A percentile compares a stretch with the other conserved stretches of the same genome.
Evolutionary conservation across 2,888 invertebrate genomes (phyloP).

Genomic region (Drosophila formosana): DNA sequence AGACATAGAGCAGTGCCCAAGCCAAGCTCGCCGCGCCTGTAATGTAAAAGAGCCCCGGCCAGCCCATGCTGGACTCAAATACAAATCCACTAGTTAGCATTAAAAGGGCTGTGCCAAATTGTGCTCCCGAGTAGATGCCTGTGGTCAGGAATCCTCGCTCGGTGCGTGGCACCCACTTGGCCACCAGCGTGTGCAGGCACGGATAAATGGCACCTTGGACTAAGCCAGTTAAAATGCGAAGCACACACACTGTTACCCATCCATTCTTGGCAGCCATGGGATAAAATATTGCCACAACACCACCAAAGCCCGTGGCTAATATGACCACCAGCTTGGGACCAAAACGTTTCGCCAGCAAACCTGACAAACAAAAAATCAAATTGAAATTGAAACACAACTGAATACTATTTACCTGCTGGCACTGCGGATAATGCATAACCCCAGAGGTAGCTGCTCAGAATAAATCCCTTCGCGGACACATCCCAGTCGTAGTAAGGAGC

Average conservation of each 20-base stretch:
- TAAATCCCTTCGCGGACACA: constrained; percentile 2
- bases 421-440: background rate
- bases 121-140: constrained; percentile 87
- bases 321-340: background rate
- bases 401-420: constrained; percentile 2
- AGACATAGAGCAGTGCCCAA: constrained; percentile 87
- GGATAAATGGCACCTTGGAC: background rate
- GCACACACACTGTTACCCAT: background rate
- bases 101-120: constrained; percentile 89
- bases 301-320: background rate
- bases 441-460: constrained; percentile 6
- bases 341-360: background rate
- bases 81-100: constrained; percentile 88
- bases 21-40: constrained; percentile 86
- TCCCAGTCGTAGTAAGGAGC: constrained; percentile 4
- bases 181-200: background rate
- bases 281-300: background rate
- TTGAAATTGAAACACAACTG: background rate
- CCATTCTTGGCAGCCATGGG: background rate
- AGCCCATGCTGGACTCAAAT: constrained; percentile 87
- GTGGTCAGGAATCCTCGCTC: constrained; percentile 88
- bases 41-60: constrained; percentile 89
- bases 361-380: background rate
- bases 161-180: constrained; percentile 85
- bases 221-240: background rate